Conservation (phyloP, 2,113 vertebrate genomes). For the Crotalus viridis region DNA sequence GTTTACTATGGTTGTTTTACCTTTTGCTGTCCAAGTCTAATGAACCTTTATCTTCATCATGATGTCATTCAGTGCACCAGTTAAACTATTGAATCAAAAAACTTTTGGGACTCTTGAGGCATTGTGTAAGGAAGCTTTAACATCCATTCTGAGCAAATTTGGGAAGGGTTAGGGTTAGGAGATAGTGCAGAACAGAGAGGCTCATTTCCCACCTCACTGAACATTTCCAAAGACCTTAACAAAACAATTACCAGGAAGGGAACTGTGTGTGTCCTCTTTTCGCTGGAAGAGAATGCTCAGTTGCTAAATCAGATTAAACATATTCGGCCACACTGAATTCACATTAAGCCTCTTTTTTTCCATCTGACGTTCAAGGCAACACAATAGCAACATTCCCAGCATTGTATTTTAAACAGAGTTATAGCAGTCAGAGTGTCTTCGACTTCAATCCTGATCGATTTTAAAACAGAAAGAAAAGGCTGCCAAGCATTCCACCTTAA, state of each 20-base stretch:
- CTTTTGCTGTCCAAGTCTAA: neutral
- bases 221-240: neutral
- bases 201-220: neutral
- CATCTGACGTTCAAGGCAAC: neutral
- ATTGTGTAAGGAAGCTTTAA: neutral
- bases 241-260: neutral
- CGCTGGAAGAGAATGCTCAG: neutral
- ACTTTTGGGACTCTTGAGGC: neutral
- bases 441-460: neutral
- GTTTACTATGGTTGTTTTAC: neutral
- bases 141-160: neutral
- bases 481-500: neutral
- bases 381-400: neutral
- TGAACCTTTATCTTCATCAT: neutral
- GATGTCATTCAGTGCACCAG: neutral
- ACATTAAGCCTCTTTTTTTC: neutral
- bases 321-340: neutral
- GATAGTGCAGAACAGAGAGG: neutral
- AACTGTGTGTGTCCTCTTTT: neutral
- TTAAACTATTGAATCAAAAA: neutral
- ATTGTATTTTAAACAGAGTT: neutral
- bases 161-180: neutral
- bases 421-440: neutral
- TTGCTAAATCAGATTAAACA: neutral
- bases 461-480: neutral